Percentiles rank a stretch among this genome's conserved stretches.
These are phyloP conservation scores for Datnioides undecimradiatus DNA, from an alignment of 2,113 vertebrate genomes.

Conservation along the genomic window DNA sequence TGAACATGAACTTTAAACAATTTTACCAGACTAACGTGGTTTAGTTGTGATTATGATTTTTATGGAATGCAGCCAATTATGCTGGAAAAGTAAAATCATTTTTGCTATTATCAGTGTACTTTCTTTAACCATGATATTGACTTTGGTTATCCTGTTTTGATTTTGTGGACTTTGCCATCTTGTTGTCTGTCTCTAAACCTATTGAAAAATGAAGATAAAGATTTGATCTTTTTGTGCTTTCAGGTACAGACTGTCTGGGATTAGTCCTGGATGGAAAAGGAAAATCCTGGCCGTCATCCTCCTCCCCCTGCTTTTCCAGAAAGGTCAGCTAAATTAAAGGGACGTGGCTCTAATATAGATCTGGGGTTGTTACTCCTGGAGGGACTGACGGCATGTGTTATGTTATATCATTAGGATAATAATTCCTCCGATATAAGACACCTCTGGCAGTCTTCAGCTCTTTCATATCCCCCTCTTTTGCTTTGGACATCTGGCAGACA, in stretches of 20 bases:
- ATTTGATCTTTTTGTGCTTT: neutral
- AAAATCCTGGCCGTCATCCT: constrained; percentile 10
- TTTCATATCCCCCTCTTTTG: constrained; percentile 71
- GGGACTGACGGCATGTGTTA: constrained; percentile 74
- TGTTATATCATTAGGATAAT: constrained; percentile 80
- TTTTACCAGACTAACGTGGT: too few relatives aligned
- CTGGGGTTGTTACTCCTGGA: constrained; percentile 49
- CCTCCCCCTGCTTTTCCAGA: constrained; percentile 29
- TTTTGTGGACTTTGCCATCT: neutral
- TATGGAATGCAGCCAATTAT: too few relatives aligned
- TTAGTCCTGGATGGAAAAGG: constrained; percentile 20
- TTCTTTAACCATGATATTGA: neutral
- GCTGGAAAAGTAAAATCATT: too few relatives aligned
- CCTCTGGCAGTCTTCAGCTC: constrained; percentile 69
- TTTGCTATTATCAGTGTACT: too few relatives aligned
- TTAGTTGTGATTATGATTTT: too few relatives aligned
- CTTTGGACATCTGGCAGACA: constrained; percentile 83
- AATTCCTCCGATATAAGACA: constrained; percentile 80
- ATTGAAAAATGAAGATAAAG: neutral
- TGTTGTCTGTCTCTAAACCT: neutral
- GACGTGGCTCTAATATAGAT: constrained; percentile 49
- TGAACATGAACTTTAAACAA: too few relatives aligned
- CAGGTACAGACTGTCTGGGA: constrained; percentile 8
- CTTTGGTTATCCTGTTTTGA: neutral
- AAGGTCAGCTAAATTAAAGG: constrained; percentile 54